Base-by-base conservation (phyloP, 2,888 invertebrate genomes). In the Xanthia icteritia region DNA sequence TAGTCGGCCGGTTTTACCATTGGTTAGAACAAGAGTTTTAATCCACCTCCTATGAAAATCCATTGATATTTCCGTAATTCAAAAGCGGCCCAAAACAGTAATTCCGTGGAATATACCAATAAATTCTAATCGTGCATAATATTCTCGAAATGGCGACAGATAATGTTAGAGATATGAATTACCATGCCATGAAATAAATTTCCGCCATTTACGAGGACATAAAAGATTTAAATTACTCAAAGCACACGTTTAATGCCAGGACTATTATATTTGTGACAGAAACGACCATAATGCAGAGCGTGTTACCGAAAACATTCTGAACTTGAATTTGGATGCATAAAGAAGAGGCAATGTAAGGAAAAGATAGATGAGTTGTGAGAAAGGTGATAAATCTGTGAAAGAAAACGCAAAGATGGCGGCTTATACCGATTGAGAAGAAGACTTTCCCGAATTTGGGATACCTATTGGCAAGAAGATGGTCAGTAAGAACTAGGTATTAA, bases 181-280 rank as follows among this genome's bases (percentile, higher is more conserved):
- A 82, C 71, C 85, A 76, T 70, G 68, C 71, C 45, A 72, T 76
- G 82, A 64, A 81, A 85, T 82, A 71, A 71, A 82, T 85, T 68
- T 60, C 66, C 60, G 42, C 68, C 70, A 76, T 82, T 82, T 82
- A 82, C 77, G 82, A 85, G 77, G 76, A 36, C 60, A 82, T 82
- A 85, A 82, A 82, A 82, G 82, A 82, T 82, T 82, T 82, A 82
- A 82, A 82, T 82, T 82, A 82, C 85, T 82, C 70, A 76, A 72
- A 85, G 71, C 85, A 82, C 82, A 82, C 70, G 67, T 76, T 85
- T 64, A 76, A 85, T 48, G 61, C 54, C 15, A 11, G 63, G 76
- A 68, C 67, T 68, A 76, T 82, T 82, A 82, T 82, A 82, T 85
- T 82, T 82, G 82, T 71, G 82, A 27, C 60, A 61, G 56, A 45